phyloP scores from a whole-genome alignment of 2,113 vertebrate species.

The Pseudois nayaur region DNA sequence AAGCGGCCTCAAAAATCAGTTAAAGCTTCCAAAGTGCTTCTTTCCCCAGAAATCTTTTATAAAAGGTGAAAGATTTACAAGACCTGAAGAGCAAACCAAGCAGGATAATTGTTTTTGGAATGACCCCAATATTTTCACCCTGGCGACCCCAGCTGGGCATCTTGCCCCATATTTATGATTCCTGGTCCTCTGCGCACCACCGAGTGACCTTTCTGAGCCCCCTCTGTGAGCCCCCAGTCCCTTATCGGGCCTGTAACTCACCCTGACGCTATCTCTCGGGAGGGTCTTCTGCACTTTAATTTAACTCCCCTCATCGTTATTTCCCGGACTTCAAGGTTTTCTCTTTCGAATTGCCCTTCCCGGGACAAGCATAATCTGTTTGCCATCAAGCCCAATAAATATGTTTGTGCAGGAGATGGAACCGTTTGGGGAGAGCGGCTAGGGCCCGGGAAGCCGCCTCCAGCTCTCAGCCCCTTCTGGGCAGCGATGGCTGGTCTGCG shows the following conservation, averaged over 20 bases:
- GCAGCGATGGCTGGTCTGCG: neutral
- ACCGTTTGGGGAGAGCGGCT: neutral
- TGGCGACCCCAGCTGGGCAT: constrained; percentile 52
- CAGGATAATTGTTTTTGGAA: constrained; percentile 70
- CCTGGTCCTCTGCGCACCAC: constrained; percentile 9
- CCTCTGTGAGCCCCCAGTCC: constrained; percentile 45
- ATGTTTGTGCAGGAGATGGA: constrained; percentile 35
- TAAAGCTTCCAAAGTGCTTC: constrained; percentile 60
- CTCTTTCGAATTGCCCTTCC: constrained; percentile 67
- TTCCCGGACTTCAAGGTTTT: constrained; percentile 71
- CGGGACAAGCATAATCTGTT: constrained; percentile 72
- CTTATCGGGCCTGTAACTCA: constrained; percentile 67
- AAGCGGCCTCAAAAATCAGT: constrained; percentile 37
- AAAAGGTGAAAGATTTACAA: constrained; percentile 73
- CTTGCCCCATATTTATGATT: constrained; percentile 69
- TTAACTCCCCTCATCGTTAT: constrained; percentile 68
- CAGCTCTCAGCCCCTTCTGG: neutral
- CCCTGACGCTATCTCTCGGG: constrained; percentile 64
- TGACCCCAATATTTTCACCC: constrained; percentile 74
- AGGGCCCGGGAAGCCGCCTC: neutral
- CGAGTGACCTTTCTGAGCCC: constrained; percentile 56
- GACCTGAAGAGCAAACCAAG: constrained; percentile 64
- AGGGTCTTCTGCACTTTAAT: constrained; percentile 71
- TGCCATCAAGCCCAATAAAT: constrained; percentile 72
- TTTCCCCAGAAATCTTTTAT: constrained; percentile 68